Conservation (phyloP, 2,888 invertebrate species). For the Dione vanillae region DNA sequence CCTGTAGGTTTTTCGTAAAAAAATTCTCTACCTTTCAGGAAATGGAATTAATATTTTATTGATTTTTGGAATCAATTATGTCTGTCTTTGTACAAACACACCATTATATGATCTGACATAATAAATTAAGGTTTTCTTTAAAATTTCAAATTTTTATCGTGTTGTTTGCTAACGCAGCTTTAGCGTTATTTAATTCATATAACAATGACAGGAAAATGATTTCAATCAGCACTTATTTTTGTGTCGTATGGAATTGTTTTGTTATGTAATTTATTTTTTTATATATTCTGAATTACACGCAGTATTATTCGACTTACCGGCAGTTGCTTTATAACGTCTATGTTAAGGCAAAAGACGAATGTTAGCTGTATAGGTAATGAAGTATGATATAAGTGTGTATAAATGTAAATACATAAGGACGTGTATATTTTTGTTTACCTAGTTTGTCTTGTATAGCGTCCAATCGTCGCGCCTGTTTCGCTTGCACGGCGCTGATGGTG, state of each 20-base stretch:
- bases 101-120: neutral
- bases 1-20: neutral
- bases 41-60: neutral
- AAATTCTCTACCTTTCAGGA: neutral
- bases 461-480: slow-evolving; percentile 73
- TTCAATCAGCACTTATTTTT: slow-evolving; percentile 1
- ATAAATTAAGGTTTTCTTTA: neutral
- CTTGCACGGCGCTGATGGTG: slow-evolving; percentile 70
- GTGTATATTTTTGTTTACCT: slow-evolving; percentile 57
- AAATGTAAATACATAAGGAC: too few relatives aligned
- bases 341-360: neutral
- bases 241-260: neutral
- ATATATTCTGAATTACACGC: neutral
- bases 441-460: slow-evolving; percentile 79
- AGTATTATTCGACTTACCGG: neutral
- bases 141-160: too few relatives aligned
- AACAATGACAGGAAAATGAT: neutral
- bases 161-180: neutral
- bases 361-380: slow-evolving; percentile 1
- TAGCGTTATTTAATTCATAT: too few relatives aligned
- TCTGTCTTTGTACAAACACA: too few relatives aligned
- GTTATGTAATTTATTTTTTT: slow-evolving; percentile 1
- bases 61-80: neutral
- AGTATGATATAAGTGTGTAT: neutral
- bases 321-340: neutral